Evolutionary conservation across 1,140 invertebrate species (phyloP).

Genomic region (Scylla paramamosain): DNA sequence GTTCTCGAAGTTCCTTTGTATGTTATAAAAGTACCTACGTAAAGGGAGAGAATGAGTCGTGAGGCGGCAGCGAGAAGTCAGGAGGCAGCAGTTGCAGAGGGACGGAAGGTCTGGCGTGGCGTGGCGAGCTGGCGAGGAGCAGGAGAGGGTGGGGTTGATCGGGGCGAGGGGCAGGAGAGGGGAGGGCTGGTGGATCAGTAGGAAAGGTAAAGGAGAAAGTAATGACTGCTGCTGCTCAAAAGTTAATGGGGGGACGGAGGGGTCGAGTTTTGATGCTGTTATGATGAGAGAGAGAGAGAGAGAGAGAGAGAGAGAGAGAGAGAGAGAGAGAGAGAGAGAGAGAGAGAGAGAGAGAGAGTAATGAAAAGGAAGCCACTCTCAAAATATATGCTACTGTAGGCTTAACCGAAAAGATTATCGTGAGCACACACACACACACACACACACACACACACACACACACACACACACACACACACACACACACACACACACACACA

Average conservation of each 20-base stretch:
- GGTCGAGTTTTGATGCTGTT: background rate
- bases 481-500: background rate
- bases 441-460: background rate
- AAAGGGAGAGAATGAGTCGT: too few relatives aligned
- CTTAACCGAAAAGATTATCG: too few relatives aligned
- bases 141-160: background rate
- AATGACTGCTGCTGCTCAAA: constrained; percentile 21
- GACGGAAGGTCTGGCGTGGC: background rate
- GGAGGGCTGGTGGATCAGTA: background rate
- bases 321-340: constrained; percentile 39
- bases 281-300: constrained; percentile 42
- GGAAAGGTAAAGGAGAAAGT: background rate
- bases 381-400: too few relatives aligned
- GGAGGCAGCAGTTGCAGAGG: too few relatives aligned
- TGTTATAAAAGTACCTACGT: too few relatives aligned
- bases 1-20: too few relatives aligned
- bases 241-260: constrained; percentile 39
- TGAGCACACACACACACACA: background rate
- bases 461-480: background rate
- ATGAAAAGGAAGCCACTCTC: background rate
- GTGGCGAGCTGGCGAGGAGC: background rate
- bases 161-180: background rate
- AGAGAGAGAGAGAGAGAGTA: background rate
- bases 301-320: constrained; percentile 54
- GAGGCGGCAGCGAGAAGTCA: too few relatives aligned